Evolutionary conservation across 2,888 invertebrate species (phyloP), one percentile per base, ranked within the genome.

Genomic region (Operophtera brumata): DNA sequence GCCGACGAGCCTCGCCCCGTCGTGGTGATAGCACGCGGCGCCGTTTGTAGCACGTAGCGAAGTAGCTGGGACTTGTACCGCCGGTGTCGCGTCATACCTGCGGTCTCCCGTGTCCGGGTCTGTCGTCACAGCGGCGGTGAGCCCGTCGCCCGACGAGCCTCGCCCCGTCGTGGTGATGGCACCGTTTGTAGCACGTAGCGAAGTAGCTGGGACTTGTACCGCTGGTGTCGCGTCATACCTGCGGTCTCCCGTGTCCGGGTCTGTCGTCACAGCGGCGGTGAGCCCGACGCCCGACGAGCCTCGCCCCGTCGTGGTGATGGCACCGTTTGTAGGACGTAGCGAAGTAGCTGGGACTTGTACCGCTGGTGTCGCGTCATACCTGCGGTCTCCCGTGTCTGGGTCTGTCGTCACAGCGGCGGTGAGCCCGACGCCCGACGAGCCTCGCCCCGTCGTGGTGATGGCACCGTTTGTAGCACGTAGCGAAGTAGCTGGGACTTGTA

Each of bases 331-430:
- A 99, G 86, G 2, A 20, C 20, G 4, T 20, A 20, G 20, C 20
- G 20, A 20, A 20, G 20, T 20, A 20, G 4, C 20, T 20, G 20
- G 4, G 20, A 20, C 20, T 20, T 20, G 4, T n/a, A n/a, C n/a
- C 20, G 4, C 20, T 3, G 20, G 20, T 20, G n/a, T n/a, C n/a
- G n/a, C n/a, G n/a, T n/a, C n/a, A n/a, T 35, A 92, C 92, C 92
- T 91, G 47, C 95, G 89, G 63, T 95, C 95, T 0, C 96, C 97
- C 1, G 97, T 97, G 76, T 99, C 99, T 53, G 95, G 94, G 81
- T 99, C 99, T 0, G 96, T 95, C 6, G 99, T 99, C 4, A 99
- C 99, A 7, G 99, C 99, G 6, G 99, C 99, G 0, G 99, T 99
- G 54, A 99, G 91, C 89, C 99, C 99, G 2, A 99, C 99, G 49